Evolutionary conservation across 2,888 invertebrate genomes (phyloP).

Genomic region (Ganaspis brasiliensis): DNA sequence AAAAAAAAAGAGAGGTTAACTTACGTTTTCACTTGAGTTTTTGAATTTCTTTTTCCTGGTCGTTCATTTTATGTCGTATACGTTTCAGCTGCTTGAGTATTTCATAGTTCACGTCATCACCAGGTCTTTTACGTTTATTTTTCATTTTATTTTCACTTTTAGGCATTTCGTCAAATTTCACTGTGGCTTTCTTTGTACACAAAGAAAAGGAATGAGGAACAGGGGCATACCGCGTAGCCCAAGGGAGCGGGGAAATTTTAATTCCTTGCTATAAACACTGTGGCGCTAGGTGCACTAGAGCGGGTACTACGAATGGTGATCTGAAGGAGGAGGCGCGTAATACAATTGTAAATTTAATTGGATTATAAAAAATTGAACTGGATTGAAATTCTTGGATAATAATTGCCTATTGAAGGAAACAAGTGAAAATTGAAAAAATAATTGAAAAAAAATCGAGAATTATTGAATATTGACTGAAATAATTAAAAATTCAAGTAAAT

Average conservation of each 20-base stretch:
- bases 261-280: conserved; percentile 3
- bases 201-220: not conserved
- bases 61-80: not conserved
- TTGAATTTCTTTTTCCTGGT: not conserved
- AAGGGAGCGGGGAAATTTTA: conserved; percentile 7
- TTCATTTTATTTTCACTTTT: not conserved
- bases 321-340: not conserved
- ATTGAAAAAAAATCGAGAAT: too few species aligned
- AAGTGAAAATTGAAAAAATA: too few species aligned
- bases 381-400: too few species aligned
- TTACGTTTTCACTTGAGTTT: conserved; percentile 1
- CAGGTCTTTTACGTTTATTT: not conserved
- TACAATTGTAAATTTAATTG: too few species aligned
- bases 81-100: not conserved
- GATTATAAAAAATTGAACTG: too few species aligned
- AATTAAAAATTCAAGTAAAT: too few species aligned
- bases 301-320: not conserved
- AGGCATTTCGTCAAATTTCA: not conserved
- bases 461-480: too few species aligned
- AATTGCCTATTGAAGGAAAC: too few species aligned
- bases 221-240: not conserved
- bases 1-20: not conserved
- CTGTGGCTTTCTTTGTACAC: conserved; percentile 3
- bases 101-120: not conserved
- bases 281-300: conserved; percentile 1